Base-by-base conservation (phyloP, 2,113 vertebrate genomes). In the Tachysurus fulvidraco region DNA sequence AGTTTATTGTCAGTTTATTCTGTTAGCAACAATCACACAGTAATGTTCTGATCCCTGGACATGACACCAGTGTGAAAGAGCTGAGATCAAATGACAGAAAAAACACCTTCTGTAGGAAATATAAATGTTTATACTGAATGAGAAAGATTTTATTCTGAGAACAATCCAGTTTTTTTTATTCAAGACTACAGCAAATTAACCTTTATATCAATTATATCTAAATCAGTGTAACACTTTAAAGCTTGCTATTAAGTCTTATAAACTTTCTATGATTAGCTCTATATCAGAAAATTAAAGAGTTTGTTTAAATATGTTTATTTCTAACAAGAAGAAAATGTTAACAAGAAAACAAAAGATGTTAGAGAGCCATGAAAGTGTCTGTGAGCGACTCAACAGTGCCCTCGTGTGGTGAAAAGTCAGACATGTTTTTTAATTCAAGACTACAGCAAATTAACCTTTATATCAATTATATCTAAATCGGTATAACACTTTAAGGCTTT, bases 1-100 rank as follows among this genome's bases (percentile, higher is more conserved):
- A 25, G 12, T 52, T 23, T n/a, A 16, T 4, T 7, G 52, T 77
- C 46, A 52, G 44, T 14, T 28, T 28, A 54, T 77, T 77, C 54
- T 17, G 25, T 28, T 13, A 76, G 12, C 46, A n/a, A 7, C 46
- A 52, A 17, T 14, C 5, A 28, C 16, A 17, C 74, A 28, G 74
- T 77, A 1, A 36, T 77, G 50, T 59, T 13, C 11, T 46, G 50
- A 25, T 30, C 55, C 28, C 14, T 59, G 69, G 88, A 88, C 69
- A 78, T 62, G 87, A 86, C 76, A 86, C 85, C 87, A 19, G 65
- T 74, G 64, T 84, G 84, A 30, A 79, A 77, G 54, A 52, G 59
- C n/a, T 28, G 81, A 16, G 85, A 81, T 89, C 83, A 41, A 1
- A 59, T 86, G 67, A 81, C 46, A 69, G 65, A 36, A 60, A 36